A percentile compares a stretch with the other conserved stretches of the same genome.
phyloP scores from a whole-genome alignment of 2,113 vertebrate species.

The Ceyx margarethae region DNA sequence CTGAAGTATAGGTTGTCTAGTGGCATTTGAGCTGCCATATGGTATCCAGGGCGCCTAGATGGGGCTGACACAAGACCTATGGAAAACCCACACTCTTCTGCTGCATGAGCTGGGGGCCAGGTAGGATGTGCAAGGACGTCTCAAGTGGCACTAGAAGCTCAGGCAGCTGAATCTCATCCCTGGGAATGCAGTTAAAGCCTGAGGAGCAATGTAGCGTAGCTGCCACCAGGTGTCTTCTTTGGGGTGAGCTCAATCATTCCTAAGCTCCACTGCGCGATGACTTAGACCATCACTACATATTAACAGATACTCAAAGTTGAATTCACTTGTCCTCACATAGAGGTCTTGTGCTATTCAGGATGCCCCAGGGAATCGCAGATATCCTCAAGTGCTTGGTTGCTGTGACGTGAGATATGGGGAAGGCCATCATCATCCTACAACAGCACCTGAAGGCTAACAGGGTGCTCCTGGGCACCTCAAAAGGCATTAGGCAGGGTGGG shows the following conservation, averaged over 20 bases:
- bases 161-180: not conserved
- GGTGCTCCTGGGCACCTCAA: not conserved
- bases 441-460: not conserved
- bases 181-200: not conserved
- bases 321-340: not conserved
- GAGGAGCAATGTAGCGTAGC: not conserved
- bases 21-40: not conserved
- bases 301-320: not conserved
- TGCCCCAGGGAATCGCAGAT: not conserved
- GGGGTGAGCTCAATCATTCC: not conserved
- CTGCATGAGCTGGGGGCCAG: not conserved
- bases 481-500: not conserved
- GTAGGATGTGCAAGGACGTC: not conserved
- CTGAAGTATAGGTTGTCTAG: not conserved
- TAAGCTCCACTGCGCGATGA: not conserved
- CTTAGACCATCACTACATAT: not conserved
- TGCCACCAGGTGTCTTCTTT: not conserved
- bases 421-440: not conserved
- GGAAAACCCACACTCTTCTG: not conserved
- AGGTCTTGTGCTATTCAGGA: not conserved
- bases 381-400: rapidly evolving
- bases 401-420: not conserved
- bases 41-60: not conserved
- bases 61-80: not conserved
- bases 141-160: not conserved